These are phyloP conservation scores for Glyptemys insculpta DNA, from an alignment of 2,797 vertebrate species.

Conservation along the genomic window DNA sequence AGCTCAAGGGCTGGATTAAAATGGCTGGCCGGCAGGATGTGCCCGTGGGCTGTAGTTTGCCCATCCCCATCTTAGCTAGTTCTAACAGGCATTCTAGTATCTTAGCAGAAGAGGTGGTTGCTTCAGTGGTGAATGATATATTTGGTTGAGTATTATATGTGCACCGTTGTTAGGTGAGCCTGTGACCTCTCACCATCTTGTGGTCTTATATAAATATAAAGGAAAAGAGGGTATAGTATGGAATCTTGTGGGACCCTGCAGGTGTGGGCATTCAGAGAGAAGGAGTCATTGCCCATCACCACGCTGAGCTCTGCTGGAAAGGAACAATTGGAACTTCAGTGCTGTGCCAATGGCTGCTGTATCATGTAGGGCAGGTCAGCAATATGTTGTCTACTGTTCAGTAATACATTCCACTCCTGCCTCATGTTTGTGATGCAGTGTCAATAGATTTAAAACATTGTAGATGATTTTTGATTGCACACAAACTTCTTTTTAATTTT, in stretches of 20 bases:
- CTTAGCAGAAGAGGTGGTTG: background rate
- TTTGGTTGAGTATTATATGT: too few relatives aligned
- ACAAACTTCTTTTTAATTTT: conserved; percentile 15
- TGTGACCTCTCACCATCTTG: background rate
- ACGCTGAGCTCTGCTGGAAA: background rate
- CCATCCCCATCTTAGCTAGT: background rate
- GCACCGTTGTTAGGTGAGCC: background rate
- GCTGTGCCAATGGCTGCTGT: accelerated
- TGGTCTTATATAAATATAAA: background rate
- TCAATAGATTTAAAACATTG: background rate
- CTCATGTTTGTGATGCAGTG: background rate
- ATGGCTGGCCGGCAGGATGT: too few relatives aligned
- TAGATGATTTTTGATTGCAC: conserved; percentile 39
- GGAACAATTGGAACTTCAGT: accelerated
- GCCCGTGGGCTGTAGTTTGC: too few relatives aligned
- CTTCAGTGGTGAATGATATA: accelerated
- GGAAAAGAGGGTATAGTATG: background rate
- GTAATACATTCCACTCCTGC: background rate
- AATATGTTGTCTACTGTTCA: background rate
- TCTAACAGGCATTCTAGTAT: background rate
- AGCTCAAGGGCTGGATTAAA: too few relatives aligned
- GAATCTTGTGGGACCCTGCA: accelerated
- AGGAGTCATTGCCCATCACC: background rate
- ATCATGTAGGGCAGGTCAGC: background rate
- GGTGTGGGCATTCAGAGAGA: accelerated